phyloP scores from a whole-genome alignment of 2,888 invertebrate species.

The Tanytarsus gracilentus region DNA sequence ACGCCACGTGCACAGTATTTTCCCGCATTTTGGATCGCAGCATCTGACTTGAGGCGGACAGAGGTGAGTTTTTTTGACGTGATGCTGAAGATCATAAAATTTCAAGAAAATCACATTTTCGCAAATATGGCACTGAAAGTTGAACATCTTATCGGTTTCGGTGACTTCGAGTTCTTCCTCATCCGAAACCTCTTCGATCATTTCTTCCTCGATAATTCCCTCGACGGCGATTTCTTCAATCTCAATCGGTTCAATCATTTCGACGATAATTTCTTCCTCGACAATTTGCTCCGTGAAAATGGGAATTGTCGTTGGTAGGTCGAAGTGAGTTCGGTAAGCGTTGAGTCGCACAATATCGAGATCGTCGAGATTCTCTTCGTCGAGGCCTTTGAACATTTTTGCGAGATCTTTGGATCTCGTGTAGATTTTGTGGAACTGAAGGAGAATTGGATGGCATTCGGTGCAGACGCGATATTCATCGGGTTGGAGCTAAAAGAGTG shows the following conservation, averaged over 20 bases:
- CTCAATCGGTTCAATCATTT: too few relatives aligned
- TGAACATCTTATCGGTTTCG: slow-evolving; percentile 10
- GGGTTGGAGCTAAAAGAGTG: too few relatives aligned
- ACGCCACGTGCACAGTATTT: slow-evolving; percentile 8
- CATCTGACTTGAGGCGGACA: slow-evolving; percentile 4
- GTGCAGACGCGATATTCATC: too few relatives aligned
- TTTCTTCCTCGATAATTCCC: too few relatives aligned
- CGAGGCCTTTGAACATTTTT: not conserved
- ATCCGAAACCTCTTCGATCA: too few relatives aligned
- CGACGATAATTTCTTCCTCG: too few relatives aligned
- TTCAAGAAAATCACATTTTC: not conserved
- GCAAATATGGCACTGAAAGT: slow-evolving; percentile 15
- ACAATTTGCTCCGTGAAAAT: too few relatives aligned
- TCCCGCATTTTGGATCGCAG: not conserved
- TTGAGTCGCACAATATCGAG: not conserved
- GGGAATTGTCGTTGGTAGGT: not conserved
- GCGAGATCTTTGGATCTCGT: not conserved
- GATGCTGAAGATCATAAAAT: not conserved
- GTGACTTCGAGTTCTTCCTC: too few relatives aligned
- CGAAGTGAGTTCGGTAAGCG: slow-evolving; percentile 16
- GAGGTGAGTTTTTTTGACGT: not conserved
- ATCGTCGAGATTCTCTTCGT: not conserved
- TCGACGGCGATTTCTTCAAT: too few relatives aligned
- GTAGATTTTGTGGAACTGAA: too few relatives aligned
- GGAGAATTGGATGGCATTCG: too few relatives aligned